Base-by-base conservation (phyloP, 2,888 invertebrate genomes). In the Catocala fraxini region DNA sequence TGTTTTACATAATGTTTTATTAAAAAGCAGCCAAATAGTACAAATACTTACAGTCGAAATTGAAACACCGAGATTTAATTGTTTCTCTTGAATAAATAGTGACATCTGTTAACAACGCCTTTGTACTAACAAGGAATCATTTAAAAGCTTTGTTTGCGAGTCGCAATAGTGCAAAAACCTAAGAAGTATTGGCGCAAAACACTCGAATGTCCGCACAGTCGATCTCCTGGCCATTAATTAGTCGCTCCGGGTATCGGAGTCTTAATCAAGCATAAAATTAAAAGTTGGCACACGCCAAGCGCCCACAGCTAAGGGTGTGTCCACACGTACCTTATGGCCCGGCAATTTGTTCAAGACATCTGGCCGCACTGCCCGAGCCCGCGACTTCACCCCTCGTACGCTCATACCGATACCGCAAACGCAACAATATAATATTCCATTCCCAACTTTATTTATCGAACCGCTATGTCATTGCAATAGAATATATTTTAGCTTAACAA, bases 191-290 rank as follows among this genome's bases (percentile, higher is more conserved):
- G 75, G 77, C 69, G 78, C 79, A 78, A 80, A 78, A 71, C 77
- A 77, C 75, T 77, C 71, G 79, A 76, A 80, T 74, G 66, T 71
- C 81, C 80, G 79, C 78, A 74, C 76, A 83, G 83, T 88, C 84
- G 88, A 89, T 89, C 90, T 91, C 87, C 81, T 82, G 86, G 84
- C 88, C 85, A 92, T 93, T 92, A 92, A 93, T 93, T 92, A 92
- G 90, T 87, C 84, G 84, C 67, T 85, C 83, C 87, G 84, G 83
- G 86, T 84, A 85, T 82, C 80, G 75, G 66, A 57, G 73, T 69
- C 86, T 89, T 93, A 94, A 94, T 94, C 92, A 93, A 93, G 92
- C 94, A 92, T 94, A 93, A 94, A 94, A 94, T 94, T 93, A 93
- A 94, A 92, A 89, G 88, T 90, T 92, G 93, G 93, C 94, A 93